These are phyloP conservation scores for Pogoniulus pusillus DNA, from an alignment of 2,797 vertebrate species.

Conservation along the genomic window DNA sequence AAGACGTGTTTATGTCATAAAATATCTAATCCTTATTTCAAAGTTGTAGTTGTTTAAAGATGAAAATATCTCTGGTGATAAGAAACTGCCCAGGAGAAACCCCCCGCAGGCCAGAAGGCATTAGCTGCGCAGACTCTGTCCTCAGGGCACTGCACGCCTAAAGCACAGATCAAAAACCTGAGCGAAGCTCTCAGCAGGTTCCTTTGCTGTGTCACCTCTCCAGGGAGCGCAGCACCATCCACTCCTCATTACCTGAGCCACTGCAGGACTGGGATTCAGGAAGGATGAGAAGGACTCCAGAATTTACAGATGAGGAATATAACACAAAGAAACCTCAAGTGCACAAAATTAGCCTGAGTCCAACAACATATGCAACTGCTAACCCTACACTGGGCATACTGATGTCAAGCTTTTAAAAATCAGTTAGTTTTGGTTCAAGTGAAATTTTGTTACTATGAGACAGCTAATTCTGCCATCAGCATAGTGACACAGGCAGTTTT, in stretches of 20 bases:
- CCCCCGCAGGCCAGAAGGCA: background rate
- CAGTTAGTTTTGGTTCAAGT: no score
- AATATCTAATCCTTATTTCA: background rate
- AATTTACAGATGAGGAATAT: background rate
- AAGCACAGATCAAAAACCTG: background rate
- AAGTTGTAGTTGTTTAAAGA: background rate
- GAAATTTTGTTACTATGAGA: background rate
- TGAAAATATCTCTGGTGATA: background rate
- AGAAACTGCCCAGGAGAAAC: background rate
- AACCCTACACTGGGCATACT: background rate
- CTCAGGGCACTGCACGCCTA: background rate
- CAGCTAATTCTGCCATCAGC: background rate
- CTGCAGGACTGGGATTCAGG: background rate
- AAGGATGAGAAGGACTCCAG: background rate
- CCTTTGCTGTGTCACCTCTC: background rate
- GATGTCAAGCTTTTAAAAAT: background rate
- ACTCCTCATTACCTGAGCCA: background rate
- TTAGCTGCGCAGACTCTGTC: conserved; percentile 1
- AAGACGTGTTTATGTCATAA: background rate
- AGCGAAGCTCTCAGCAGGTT: background rate
- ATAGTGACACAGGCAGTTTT: background rate
- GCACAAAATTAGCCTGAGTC: background rate
- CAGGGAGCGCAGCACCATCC: background rate
- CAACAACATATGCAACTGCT: background rate
- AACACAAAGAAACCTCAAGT: background rate